Base-by-base conservation (phyloP, 2,113 vertebrate genomes). In the Pycnonotus jocosus region DNA sequence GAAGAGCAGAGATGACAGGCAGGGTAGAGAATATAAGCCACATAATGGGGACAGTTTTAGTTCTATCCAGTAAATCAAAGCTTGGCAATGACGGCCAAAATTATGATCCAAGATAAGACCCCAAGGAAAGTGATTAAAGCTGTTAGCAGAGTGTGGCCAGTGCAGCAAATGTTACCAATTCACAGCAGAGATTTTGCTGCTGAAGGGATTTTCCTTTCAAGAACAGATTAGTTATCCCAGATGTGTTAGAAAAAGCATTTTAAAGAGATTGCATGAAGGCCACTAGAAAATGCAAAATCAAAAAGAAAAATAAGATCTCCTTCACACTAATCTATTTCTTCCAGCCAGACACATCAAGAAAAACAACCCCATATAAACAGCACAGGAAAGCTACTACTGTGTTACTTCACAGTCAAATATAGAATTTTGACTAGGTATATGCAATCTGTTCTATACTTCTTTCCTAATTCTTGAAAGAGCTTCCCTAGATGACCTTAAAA, bases 111-210 rank as follows among this genome's bases (percentile, higher is more conserved):
- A 86, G 62, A 85, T 76, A 94, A 91, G 48, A 93, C 90, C 78
- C 79, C 21, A 85, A 94, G 74, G 92, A 96, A 93, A 92, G 50
- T 69, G 70, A 87, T 93, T 76, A 95, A 93, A 89, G 70, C 48
- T 83, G 31, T 86, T 86, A 80, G 22, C 7, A 42, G 35, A 79
- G 28, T 68, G 54, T 93, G 50, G 44, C 50, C 61, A 90, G 65
- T 61, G 58, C 45, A 85, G 51, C 4, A 88, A 53, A 72, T 90
- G 70, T 45, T 76, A 80, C 53, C 45, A 82, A 72, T 87, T 82
- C 57, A 85, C n/a, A 90, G 48, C 2, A 21, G 61, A 87, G 66
- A 90, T 80, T 91, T 87, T 82, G 37, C n/a, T 88, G 66, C 74
- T 2, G 3, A 50, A 90, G 58, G 70, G 66, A 93, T 90, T 92